These are phyloP conservation scores for Esox niger DNA, from an alignment of 2,113 vertebrate genomes.

Conservation along the genomic window DNA sequence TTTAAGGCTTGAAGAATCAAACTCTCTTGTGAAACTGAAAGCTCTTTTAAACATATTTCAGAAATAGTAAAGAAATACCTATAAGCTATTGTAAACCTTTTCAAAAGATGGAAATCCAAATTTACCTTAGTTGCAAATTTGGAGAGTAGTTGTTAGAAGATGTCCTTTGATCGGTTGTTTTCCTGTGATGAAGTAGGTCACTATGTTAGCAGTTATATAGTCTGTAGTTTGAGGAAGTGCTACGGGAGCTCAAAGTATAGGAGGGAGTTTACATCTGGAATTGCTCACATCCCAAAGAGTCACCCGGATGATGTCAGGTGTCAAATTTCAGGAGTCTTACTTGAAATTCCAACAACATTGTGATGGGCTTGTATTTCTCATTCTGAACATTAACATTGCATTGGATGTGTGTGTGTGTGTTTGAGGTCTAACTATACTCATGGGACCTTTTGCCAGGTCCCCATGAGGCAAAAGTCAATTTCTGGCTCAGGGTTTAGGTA, in stretches of 20 bases:
- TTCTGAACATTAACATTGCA: neutral
- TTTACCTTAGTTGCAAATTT: slow-evolving; percentile 46
- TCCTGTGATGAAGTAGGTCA: slow-evolving; percentile 39
- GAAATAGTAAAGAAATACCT: too few relatives aligned
- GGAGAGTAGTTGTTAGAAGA: slow-evolving; percentile 8
- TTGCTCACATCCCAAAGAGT: slow-evolving; percentile 24
- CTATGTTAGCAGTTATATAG: slow-evolving; percentile 50
- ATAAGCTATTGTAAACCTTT: neutral
- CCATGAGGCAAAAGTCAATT: too few relatives aligned
- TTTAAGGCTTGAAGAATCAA: neutral
- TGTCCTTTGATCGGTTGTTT: slow-evolving; percentile 7
- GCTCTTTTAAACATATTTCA: neutral
- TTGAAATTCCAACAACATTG: neutral
- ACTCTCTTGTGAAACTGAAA: slow-evolving; percentile 5
- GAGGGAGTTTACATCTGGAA: slow-evolving; percentile 64
- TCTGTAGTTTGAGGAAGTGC: slow-evolving; percentile 66
- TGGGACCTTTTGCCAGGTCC: too few relatives aligned
- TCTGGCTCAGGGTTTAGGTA: too few relatives aligned
- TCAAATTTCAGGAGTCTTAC: slow-evolving; percentile 48
- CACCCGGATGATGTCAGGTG: slow-evolving; percentile 61
- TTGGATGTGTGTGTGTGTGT: too few relatives aligned
- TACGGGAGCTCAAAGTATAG: slow-evolving; percentile 8
- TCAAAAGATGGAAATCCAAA: neutral
- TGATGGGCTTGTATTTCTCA: neutral
- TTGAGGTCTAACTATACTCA: too few relatives aligned